These are phyloP conservation scores for Zosterops hypoxanthus DNA, from an alignment of 2,113 vertebrate species.

Conservation along the genomic window DNA sequence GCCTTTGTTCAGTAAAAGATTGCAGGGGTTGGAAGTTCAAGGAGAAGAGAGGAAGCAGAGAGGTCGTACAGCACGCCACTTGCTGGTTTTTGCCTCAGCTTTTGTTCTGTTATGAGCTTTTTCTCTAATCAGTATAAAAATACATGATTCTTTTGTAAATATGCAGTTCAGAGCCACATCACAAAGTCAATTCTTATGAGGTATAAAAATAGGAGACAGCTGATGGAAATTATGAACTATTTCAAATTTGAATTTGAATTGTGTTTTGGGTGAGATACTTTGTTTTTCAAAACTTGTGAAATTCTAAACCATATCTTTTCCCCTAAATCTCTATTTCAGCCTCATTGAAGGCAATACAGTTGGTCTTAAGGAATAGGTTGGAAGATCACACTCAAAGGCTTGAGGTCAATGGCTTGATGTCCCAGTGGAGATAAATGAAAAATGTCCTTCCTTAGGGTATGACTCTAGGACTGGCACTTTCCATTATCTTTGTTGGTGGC, in stretches of 20 bases:
- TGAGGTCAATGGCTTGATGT: neutral
- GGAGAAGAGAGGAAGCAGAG: neutral
- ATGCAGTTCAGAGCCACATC: neutral
- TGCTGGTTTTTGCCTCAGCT: neutral
- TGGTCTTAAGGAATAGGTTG: neutral
- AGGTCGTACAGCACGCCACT: neutral
- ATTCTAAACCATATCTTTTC: neutral
- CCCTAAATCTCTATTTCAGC: neutral
- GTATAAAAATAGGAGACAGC: neutral
- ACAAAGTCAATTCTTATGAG: neutral
- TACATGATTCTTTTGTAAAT: neutral
- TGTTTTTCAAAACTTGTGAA: neutral
- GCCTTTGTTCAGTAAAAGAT: neutral
- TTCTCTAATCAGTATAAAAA: neutral
- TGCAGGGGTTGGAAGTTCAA: neutral
- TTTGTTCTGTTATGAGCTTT: neutral
- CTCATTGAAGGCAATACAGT: neutral
- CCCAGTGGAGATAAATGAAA: neutral
- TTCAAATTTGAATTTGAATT: neutral
- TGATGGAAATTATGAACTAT: neutral
- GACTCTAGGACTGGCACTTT: accelerated
- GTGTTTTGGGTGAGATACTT: neutral
- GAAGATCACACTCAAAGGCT: neutral
- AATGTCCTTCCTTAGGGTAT: accelerated
- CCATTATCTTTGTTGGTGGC: accelerated